These are phyloP conservation scores for Psittacula echo DNA, from an alignment of 2,797 vertebrate species.

Conservation along the genomic window DNA sequence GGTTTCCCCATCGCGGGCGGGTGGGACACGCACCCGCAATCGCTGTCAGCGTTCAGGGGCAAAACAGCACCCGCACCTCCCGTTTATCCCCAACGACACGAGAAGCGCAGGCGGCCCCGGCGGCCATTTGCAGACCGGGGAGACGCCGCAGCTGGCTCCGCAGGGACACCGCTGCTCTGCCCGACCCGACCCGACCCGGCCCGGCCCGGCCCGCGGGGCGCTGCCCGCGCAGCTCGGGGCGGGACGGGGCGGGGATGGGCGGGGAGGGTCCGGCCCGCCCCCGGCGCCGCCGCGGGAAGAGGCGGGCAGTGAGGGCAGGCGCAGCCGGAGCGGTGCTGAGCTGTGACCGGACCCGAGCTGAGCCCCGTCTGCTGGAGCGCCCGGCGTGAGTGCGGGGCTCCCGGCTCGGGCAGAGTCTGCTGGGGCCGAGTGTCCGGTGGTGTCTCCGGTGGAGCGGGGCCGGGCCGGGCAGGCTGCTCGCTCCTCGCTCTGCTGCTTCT, in stretches of 20 bases:
- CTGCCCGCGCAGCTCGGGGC: background rate
- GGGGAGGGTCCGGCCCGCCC: background rate
- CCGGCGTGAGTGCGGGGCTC: background rate
- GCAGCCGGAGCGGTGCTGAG: background rate
- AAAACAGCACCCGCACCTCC: fast-evolving
- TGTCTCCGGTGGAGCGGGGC: too few species aligned
- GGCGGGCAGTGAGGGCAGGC: background rate
- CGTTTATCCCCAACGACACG: fast-evolving
- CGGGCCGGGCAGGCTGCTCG: background rate
- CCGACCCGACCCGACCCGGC: too few species aligned
- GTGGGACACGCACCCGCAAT: background rate
- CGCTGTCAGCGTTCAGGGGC: background rate
- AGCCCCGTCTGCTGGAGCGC: background rate
- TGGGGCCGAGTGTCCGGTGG: background rate
- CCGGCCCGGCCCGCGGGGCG: background rate
- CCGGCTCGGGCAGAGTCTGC: background rate
- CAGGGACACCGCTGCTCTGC: fast-evolving
- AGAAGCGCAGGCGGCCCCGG: background rate
- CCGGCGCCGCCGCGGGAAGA: background rate
- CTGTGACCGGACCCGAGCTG: fast-evolving
- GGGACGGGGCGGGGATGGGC: background rate
- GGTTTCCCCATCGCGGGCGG: background rate
- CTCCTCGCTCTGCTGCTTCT: background rate
- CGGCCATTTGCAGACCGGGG: fast-evolving
- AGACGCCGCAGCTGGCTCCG: fast-evolving